Percentiles rank a stretch among this genome's conserved stretches.
Conservation (phyloP, 2,113 vertebrate species). For the Empidonax traillii region DNA sequence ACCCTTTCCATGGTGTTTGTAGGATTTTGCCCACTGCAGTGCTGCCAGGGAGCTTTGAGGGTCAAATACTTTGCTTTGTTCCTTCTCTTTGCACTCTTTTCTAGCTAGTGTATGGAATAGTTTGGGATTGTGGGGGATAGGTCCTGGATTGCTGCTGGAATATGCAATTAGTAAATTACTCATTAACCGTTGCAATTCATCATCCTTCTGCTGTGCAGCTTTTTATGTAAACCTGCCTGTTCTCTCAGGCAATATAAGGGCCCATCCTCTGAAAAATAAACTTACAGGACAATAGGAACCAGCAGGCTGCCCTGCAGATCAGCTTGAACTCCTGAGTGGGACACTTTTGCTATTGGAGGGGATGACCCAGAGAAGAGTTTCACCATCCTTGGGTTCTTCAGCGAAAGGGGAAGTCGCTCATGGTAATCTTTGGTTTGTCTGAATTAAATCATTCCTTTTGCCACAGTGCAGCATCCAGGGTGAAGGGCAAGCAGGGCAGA, state of each 20-base stretch:
- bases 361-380: neutral
- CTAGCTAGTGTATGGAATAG: neutral
- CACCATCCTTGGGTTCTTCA: neutral
- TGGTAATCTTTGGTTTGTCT: neutral
- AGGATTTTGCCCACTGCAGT: neutral
- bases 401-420: neutral
- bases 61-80: neutral
- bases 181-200: neutral
- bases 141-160: neutral
- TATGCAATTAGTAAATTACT: slow-evolving; percentile 11
- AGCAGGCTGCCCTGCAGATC: neutral
- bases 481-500: neutral
- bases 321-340: neutral
- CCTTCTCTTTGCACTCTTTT: neutral
- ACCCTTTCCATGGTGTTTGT: neutral
- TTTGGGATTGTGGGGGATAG: neutral
- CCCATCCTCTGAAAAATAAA: neutral
- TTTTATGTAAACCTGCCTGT: neutral
- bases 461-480: neutral
- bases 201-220: neutral
- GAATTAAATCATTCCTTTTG: neutral
- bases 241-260: neutral
- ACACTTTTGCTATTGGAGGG: too few relatives aligned
- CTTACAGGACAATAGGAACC: neutral
- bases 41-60: neutral